A percentile compares a stretch with the other conserved stretches of the same genome.
These are phyloP conservation scores for Albula goreensis DNA, from an alignment of 2,113 vertebrate genomes.

Conservation along the genomic window DNA sequence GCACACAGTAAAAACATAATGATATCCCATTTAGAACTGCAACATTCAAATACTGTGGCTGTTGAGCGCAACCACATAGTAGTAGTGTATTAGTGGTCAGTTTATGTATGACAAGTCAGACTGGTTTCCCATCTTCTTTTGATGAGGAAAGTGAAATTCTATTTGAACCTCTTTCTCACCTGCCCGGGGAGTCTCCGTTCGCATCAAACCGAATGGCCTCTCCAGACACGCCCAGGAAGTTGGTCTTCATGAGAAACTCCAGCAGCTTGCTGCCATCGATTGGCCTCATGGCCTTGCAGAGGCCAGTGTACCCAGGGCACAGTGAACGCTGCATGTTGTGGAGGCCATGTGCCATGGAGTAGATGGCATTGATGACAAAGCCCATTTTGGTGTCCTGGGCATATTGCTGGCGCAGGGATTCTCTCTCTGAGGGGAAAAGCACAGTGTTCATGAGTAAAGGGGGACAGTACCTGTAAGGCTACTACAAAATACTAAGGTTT, in stretches of 20 bases:
- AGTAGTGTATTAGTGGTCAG: background rate
- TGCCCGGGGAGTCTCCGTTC: conserved; percentile 94
- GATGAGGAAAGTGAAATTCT: background rate
- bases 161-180: conserved; percentile 64
- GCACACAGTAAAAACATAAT: background rate
- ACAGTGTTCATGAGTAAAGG: background rate
- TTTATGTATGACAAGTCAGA: background rate
- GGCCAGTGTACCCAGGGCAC: conserved; percentile 85
- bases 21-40: background rate
- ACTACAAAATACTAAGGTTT: background rate
- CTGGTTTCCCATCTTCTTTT: background rate
- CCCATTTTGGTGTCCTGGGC: conserved; percentile 99
- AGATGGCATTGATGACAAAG: conserved; percentile 97
- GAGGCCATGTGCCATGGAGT: conserved; percentile 95
- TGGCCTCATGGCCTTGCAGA: conserved; percentile 90
- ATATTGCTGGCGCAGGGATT: conserved; percentile 87
- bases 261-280: conserved; percentile 91
- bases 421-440: conserved; percentile 71
- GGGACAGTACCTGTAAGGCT: background rate
- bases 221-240: conserved; percentile 91
- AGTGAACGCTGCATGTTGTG: conserved; percentile 89
- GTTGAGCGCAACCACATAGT: background rate
- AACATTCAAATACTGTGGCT: background rate
- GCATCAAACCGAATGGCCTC: conserved; percentile 92
- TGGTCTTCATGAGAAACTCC: conserved; percentile 94